These are phyloP conservation scores for Heliconius ethilla DNA, from an alignment of 2,888 invertebrate genomes.

Conservation along the genomic window DNA sequence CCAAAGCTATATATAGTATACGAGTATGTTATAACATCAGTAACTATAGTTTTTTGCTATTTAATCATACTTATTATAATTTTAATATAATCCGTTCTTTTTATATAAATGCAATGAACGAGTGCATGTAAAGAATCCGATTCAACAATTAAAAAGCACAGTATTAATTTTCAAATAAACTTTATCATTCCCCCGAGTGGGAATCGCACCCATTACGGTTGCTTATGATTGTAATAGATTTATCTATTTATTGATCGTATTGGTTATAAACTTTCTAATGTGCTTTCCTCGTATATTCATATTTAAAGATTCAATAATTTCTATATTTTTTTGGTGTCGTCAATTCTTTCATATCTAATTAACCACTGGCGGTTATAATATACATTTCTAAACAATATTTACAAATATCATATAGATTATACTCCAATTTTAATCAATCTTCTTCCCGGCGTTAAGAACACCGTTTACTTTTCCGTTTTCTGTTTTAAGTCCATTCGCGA, in stretches of 20 bases:
- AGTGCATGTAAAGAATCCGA: not conserved
- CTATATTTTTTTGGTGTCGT: slow-evolving; percentile 30
- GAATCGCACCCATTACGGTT: no score
- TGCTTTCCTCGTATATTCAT: slow-evolving; percentile 1
- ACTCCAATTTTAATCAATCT: slow-evolving; percentile 42
- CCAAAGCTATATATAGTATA: no score
- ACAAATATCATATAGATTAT: slow-evolving; percentile 22
- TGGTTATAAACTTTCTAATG: not conserved
- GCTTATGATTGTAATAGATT: no score
- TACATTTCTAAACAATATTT: slow-evolving; percentile 28
- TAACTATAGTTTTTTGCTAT: not conserved
- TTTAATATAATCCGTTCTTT: slow-evolving; percentile 1
- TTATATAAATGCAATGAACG: not conserved
- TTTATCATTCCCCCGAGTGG: no score
- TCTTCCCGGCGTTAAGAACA: slow-evolving; percentile 41
- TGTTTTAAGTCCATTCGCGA: slow-evolving; percentile 48
- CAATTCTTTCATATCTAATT: slow-evolving; percentile 10
- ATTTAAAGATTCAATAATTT: slow-evolving; percentile 21
- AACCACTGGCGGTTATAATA: not conserved
- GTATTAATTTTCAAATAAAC: no score
- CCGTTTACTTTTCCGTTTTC: slow-evolving; percentile 46
- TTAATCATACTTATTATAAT: not conserved
- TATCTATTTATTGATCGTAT: no score
- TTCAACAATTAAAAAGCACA: no score
- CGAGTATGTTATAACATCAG: no score